These are phyloP conservation scores for Entomobrya multifasciata DNA, from an alignment of 2,888 invertebrate species.

Conservation along the genomic window DNA sequence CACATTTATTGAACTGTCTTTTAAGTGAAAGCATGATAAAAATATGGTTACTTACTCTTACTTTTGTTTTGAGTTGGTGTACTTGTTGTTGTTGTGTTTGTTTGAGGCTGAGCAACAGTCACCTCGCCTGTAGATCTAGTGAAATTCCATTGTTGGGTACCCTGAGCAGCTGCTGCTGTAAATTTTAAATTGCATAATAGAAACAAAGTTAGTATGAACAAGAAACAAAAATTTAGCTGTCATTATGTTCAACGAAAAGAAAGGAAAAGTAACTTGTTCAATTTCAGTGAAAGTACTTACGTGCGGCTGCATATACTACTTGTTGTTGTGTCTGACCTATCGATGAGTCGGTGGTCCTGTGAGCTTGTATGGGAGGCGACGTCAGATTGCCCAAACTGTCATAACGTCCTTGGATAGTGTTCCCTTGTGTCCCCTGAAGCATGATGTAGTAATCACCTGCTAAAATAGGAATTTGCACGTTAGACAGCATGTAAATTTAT, in stretches of 20 bases:
- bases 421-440: slow-evolving; percentile 76
- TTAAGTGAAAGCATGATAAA: too few relatives aligned
- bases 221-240: too few relatives aligned
- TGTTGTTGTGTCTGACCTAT: slow-evolving; percentile 71
- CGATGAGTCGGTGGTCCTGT: slow-evolving; percentile 73
- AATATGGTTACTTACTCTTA: too few relatives aligned
- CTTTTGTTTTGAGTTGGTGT: slow-evolving; percentile 71
- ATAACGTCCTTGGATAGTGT: slow-evolving; percentile 73
- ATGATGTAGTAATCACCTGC: slow-evolving; percentile 77
- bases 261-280: background rate
- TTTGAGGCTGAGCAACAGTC: slow-evolving; percentile 71
- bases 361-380: slow-evolving; percentile 75
- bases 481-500: background rate
- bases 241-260: background rate
- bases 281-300: slow-evolving; percentile 47
- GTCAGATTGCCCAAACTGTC: slow-evolving; percentile 75
- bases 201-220: too few relatives aligned
- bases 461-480: slow-evolving; percentile 19
- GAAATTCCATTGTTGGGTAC: slow-evolving; percentile 73
- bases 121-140: slow-evolving; percentile 64
- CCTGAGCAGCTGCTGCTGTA: slow-evolving; percentile 67
- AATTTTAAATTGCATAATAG: background rate
- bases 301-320: slow-evolving; percentile 73
- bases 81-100: slow-evolving; percentile 48
- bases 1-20: background rate